Evolutionary conservation across 2,113 vertebrate genomes (phyloP).

Genomic region (Equus quagga): DNA sequence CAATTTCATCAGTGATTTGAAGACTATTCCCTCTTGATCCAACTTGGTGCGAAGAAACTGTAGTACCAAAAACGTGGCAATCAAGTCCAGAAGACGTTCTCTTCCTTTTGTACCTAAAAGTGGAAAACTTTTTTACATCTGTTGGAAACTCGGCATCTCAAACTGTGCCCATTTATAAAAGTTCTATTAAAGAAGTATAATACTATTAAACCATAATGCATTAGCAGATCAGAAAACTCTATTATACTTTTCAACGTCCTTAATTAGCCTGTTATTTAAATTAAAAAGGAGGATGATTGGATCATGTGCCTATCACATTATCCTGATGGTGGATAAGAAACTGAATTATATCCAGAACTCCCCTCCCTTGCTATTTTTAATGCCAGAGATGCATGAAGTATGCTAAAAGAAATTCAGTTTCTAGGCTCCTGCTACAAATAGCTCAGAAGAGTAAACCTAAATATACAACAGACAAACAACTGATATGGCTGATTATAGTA

Average conservation of each 20-base stretch:
- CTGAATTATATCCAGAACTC: background rate
- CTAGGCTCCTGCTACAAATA: slow-evolving; percentile 11
- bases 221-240: slow-evolving; percentile 17
- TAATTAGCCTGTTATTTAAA: background rate
- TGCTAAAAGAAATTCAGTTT: background rate
- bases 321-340: background rate
- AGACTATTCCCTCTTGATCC: slow-evolving; percentile 81
- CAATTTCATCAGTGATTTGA: slow-evolving; percentile 88
- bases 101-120: slow-evolving; percentile 86
- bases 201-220: background rate
- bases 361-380: background rate
- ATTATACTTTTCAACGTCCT: background rate
- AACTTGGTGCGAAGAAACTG: slow-evolving; percentile 86
- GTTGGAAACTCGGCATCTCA: background rate
- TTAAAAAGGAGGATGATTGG: background rate
- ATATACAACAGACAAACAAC: background rate
- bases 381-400: background rate
- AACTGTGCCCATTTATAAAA: background rate
- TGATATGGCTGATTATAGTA: background rate
- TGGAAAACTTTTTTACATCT: background rate
- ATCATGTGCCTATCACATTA: background rate
- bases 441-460: background rate
- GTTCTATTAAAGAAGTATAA: background rate
- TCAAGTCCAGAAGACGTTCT: slow-evolving; percentile 86
- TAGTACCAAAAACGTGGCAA: slow-evolving; percentile 91